Evolutionary conservation across 53 echinoderm and acorn worm genomes (phyloP), one percentile per base, ranked within the genome.

Genomic region (Hippasteria phrygiana): DNA sequence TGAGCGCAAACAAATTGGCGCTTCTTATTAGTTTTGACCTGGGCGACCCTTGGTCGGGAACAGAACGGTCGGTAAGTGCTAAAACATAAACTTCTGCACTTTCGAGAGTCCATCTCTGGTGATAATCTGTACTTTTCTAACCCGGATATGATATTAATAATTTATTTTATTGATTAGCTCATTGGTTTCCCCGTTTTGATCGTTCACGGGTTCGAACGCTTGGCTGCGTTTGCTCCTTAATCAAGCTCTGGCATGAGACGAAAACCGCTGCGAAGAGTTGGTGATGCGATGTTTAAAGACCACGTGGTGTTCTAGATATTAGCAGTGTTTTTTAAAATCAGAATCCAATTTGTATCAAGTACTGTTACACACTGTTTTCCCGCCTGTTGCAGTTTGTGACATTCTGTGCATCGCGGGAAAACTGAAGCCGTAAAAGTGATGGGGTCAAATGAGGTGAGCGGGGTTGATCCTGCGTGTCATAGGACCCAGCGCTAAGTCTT

Each of bases 31-130:
- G 70, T 46, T 85, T 69, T 51, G 85, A 85, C 85, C 70, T 53
- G 71, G 85, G 12, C 69, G 37, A 22, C 71, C 66, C 51, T 26
- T 69, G 70, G 24, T 33, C 70, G 71, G 70, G 36, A 70, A 85
- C 51, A 71, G 82, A 62, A 43, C 31, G 38, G 82, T 8, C 17
- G 82, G 43, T 53, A 69, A 69, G 71, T 70, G 70, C 85, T 65
- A 51, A 69, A 64, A 85, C 85, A 71, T 51, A 48, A 70, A 71
- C 43, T 69, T 70, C 51, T 71, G 71, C 85, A 70, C 71, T 85
- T 85, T 85, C 70, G 50, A 12, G n/a, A 37, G 59, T 79, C 56
- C 37, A 17, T 41, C 56, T 39, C 46, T 83, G 83, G 83, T 83
- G 83, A 45, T 43, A 66, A 83, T 2, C 46, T 83, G 83, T 34